These are phyloP conservation scores for Drosophila orosa DNA, from an alignment of 1,140 invertebrate species.

Conservation along the genomic window DNA sequence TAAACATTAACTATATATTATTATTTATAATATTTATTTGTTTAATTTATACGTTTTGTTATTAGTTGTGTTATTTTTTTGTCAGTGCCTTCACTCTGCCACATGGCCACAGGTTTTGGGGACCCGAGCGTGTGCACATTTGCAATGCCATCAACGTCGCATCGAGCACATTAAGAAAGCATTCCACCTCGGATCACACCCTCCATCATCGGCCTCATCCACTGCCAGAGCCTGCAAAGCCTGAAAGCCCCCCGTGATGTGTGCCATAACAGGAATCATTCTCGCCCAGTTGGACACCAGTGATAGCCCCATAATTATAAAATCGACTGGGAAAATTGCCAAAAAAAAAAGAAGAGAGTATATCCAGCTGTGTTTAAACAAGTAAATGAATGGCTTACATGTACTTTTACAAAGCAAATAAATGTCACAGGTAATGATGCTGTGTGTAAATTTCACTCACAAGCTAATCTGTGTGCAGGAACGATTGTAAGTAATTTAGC, in stretches of 20 bases:
- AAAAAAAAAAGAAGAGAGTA: background rate
- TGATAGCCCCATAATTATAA: slow-evolving; percentile 59
- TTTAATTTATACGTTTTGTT: background rate
- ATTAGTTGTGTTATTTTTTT: background rate
- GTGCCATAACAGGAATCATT: slow-evolving; percentile 16
- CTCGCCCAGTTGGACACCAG: slow-evolving; percentile 37
- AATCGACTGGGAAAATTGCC: slow-evolving; percentile 31
- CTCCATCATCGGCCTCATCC: slow-evolving; percentile 20
- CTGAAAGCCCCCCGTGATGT: no score
- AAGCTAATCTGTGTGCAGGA: slow-evolving; percentile 15
- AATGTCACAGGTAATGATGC: background rate
- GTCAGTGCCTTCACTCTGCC: background rate
- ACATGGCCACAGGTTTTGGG: slow-evolving; percentile 24
- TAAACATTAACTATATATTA: no score
- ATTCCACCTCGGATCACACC: slow-evolving; percentile 36
- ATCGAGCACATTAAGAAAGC: slow-evolving; percentile 61
- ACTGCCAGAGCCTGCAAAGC: background rate
- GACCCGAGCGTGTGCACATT: slow-evolving; percentile 59
- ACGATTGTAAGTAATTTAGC: slow-evolving; percentile 20
- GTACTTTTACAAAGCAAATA: background rate
- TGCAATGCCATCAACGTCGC: slow-evolving; percentile 68
- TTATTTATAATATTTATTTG: no score
- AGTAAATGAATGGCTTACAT: background rate
- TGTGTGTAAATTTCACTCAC: background rate
- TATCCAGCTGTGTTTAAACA: slow-evolving; percentile 3